Percentiles rank a stretch among this genome's conserved stretches.
These are phyloP conservation scores for Neosilurus hyrtlii DNA, from an alignment of 2,797 vertebrate genomes.

Conservation along the genomic window DNA sequence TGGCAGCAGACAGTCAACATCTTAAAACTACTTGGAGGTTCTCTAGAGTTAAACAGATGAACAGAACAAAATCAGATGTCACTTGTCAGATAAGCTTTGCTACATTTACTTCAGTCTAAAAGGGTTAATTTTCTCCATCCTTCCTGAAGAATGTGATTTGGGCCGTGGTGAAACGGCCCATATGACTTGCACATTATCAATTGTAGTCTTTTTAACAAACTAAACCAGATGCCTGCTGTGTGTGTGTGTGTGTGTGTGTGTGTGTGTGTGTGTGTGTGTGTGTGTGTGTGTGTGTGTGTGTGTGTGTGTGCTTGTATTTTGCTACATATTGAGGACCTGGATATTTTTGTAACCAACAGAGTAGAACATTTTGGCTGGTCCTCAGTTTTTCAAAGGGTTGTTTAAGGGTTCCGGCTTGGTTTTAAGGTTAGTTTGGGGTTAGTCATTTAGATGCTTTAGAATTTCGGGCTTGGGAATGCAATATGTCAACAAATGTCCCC, in stretches of 20 bases:
- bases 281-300: constrained; percentile 26
- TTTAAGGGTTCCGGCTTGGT: no score
- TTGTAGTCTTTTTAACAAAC: constrained; percentile 51
- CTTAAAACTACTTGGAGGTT: not conserved
- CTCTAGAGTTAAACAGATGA: not conserved
- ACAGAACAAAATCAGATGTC: constrained; percentile 2
- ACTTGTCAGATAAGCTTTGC: not conserved
- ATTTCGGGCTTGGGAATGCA: no score
- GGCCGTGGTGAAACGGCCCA: constrained; percentile 32
- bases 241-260: constrained; percentile 22
- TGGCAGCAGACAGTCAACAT: not conserved
- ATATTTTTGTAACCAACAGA: no score
- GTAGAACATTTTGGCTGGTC: no score
- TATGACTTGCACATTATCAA: constrained; percentile 62
- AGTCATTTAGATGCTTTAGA: no score
- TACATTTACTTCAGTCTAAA: not conserved
- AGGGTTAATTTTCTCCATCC: constrained; percentile 13
- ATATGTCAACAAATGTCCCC: no score
- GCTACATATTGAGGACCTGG: no score
- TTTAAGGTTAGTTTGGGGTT: no score
- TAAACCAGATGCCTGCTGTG: constrained; percentile 40
- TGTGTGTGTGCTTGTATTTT: not conserved
- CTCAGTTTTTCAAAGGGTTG: no score
- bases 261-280: constrained; percentile 22
- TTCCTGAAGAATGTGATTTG: constrained; percentile 49